phyloP scores from a whole-genome alignment of 2,888 invertebrate species.

The Ormyrus nitidulus region DNA sequence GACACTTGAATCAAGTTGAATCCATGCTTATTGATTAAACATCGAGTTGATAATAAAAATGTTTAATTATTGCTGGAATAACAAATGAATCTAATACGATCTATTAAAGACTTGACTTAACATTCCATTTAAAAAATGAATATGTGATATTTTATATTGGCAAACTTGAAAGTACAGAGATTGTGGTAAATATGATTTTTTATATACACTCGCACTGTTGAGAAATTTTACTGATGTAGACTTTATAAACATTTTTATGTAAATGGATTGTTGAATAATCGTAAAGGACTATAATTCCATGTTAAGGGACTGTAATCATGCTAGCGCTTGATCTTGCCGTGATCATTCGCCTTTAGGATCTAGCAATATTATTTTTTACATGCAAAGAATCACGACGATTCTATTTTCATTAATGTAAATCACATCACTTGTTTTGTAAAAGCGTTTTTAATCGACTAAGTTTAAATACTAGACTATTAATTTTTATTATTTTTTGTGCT shows the following conservation, averaged over 20 bases:
- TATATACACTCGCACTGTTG: slow-evolving; percentile 53
- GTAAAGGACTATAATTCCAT: slow-evolving; percentile 51
- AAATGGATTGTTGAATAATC: slow-evolving; percentile 56
- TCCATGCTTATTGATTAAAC: slow-evolving; percentile 47
- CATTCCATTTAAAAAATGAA: slow-evolving; percentile 49
- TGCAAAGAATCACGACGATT: slow-evolving; percentile 46
- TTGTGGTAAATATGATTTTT: slow-evolving; percentile 46
- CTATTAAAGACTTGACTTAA: slow-evolving; percentile 40
- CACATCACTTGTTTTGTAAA: slow-evolving; percentile 42
- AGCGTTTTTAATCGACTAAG: slow-evolving; percentile 44
- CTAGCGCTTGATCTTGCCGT: slow-evolving; percentile 46
- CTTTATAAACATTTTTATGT: slow-evolving; percentile 54
- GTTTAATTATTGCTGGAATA: slow-evolving; percentile 31
- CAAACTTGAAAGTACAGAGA: slow-evolving; percentile 39
- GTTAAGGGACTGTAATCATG: slow-evolving; percentile 42
- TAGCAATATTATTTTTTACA: slow-evolving; percentile 58
- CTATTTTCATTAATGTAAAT: slow-evolving; percentile 43
- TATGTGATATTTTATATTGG: slow-evolving; percentile 56
- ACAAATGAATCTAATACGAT: slow-evolving; percentile 14
- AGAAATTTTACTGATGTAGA: slow-evolving; percentile 51
- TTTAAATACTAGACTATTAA: slow-evolving; percentile 38
- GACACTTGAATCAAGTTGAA: slow-evolving; percentile 48
- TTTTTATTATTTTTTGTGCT: slow-evolving; percentile 44
- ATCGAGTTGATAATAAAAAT: slow-evolving; percentile 30
- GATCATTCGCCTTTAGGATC: slow-evolving; percentile 43